Percentiles rank a stretch among this genome's conserved stretches.
phyloP scores from a whole-genome alignment of 1,140 invertebrate genomes.

The Notospermus geniculatus region DNA sequence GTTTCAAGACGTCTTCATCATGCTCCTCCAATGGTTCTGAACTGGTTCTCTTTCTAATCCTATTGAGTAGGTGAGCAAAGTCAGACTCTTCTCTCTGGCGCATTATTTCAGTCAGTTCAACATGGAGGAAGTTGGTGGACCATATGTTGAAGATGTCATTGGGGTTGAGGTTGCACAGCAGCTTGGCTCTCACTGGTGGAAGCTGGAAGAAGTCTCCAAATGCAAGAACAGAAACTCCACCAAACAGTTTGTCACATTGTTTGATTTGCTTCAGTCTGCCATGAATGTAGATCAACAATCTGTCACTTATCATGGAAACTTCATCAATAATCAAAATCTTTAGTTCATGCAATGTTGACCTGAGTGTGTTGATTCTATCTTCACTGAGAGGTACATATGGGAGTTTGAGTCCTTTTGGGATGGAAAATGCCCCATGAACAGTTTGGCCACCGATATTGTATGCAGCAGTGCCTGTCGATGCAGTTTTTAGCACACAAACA shows the following conservation, averaged over 20 bases:
- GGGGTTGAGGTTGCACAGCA: neutral
- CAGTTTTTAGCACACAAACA: constrained; percentile 1
- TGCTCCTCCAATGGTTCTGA: neutral
- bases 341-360: neutral
- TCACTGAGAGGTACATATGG: constrained; percentile 3
- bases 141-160: neutral
- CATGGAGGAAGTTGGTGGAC: constrained; percentile 9
- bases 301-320: constrained; percentile 24
- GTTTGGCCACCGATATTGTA: neutral
- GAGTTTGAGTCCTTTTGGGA: neutral
- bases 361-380: neutral
- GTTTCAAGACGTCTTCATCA: constrained; percentile 5
- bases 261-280: constrained; percentile 19
- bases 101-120: constrained; percentile 1
- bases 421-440: neutral
- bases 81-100: neutral
- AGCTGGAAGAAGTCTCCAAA: constrained; percentile 27
- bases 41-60: constrained; percentile 3
- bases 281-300: constrained; percentile 21
- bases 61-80: constrained; percentile 3
- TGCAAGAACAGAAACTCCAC: constrained; percentile 22
- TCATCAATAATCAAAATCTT: constrained; percentile 24
- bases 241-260: constrained; percentile 17
- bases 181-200: constrained; percentile 18
- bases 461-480: neutral